Evolutionary conservation across 2,113 vertebrate species (phyloP).

Genomic region (Callorhinus ursinus): DNA sequence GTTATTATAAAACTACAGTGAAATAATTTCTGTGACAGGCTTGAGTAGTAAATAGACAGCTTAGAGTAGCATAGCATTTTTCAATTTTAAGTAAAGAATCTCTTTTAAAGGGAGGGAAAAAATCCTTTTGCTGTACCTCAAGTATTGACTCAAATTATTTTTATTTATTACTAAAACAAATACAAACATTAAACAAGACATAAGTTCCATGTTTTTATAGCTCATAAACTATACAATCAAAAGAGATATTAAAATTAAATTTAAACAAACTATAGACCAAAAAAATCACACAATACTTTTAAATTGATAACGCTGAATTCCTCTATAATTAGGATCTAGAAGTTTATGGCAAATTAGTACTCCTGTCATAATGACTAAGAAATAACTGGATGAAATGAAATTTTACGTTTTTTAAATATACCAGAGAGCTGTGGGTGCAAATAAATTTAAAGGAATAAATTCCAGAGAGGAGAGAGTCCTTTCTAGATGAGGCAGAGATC

Average conservation of each 20-base stretch:
- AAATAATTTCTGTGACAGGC: slow-evolving; percentile 32
- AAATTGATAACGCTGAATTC: not conserved
- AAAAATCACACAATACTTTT: not conserved
- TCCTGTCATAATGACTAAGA: not conserved
- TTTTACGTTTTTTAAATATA: not conserved
- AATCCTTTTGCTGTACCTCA: not conserved
- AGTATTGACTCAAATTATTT: not conserved
- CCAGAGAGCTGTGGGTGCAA: not conserved
- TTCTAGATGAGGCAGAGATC: not conserved
- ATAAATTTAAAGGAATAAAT: not conserved
- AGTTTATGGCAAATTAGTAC: not conserved
- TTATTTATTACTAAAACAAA: slow-evolving; percentile 7
- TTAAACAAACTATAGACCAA: not conserved
- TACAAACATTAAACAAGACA: not conserved
- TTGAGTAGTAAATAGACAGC: not conserved
- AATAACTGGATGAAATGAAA: not conserved
- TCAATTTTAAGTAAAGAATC: not conserved
- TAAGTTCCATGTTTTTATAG: not conserved
- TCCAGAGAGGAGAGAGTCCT: not conserved
- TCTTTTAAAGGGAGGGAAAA: not conserved
- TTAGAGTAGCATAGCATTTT: not conserved
- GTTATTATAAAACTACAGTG: not conserved
- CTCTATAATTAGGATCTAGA: not conserved
- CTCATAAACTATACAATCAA: not conserved
- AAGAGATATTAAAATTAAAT: slow-evolving; percentile 4